These are phyloP conservation scores for Chlorops oryzae DNA, from an alignment of 1,140 invertebrate species.

Conservation along the genomic window DNA sequence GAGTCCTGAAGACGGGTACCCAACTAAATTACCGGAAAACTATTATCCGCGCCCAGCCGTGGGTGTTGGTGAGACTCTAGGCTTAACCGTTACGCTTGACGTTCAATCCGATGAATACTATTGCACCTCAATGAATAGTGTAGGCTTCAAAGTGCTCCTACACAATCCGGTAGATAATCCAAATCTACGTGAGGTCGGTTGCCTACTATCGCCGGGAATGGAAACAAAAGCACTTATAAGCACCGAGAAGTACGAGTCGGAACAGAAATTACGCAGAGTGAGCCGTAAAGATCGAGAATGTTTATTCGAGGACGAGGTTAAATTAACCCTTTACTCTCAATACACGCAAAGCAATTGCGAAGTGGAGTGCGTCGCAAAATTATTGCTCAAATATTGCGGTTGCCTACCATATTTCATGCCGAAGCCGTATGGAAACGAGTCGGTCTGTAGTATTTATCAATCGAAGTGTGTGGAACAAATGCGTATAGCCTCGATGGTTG, in stretches of 20 bases:
- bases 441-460: slow-evolving; percentile 27
- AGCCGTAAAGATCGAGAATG: slow-evolving; percentile 61
- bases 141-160: slow-evolving; percentile 65
- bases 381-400: slow-evolving; percentile 57
- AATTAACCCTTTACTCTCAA: slow-evolving; percentile 55
- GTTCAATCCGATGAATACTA: slow-evolving; percentile 66
- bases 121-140: slow-evolving; percentile 67
- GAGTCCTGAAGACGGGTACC: slow-evolving; percentile 66
- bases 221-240: slow-evolving; percentile 61
- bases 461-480: slow-evolving; percentile 27
- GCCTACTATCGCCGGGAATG: slow-evolving; percentile 59
- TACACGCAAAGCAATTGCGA: slow-evolving; percentile 56
- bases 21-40: slow-evolving; percentile 48
- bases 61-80: slow-evolving; percentile 59
- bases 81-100: slow-evolving; percentile 64
- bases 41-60: slow-evolving; percentile 58
- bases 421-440: slow-evolving; percentile 26
- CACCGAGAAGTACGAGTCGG: slow-evolving; percentile 60
- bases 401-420: slow-evolving; percentile 70
- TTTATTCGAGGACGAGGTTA: slow-evolving; percentile 63
- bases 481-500: too few relatives aligned
- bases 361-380: slow-evolving; percentile 65
- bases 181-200: slow-evolving; percentile 65
- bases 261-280: slow-evolving; percentile 52
- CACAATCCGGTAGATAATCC: slow-evolving; percentile 71